Evolutionary conservation across 2,113 vertebrate species (phyloP).

Genomic region (Zosterops hypoxanthus): DNA sequence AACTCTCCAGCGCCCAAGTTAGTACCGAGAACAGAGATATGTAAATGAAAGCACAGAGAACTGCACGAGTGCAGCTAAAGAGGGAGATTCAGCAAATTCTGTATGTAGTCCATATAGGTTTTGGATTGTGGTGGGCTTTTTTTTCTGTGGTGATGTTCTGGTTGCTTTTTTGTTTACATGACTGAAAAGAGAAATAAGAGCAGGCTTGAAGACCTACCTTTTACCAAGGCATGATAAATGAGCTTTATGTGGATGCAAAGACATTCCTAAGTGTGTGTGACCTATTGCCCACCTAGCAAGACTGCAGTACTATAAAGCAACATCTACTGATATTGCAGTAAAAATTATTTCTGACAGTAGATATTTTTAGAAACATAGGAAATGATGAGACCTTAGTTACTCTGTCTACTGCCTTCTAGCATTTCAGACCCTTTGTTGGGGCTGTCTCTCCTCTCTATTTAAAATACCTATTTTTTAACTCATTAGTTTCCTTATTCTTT

Average conservation of each 20-base stretch:
- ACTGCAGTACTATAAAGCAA: not conserved
- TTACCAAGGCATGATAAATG: not conserved
- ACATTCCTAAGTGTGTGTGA: not conserved
- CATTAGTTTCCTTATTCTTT: not conserved
- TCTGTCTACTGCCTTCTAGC: not conserved
- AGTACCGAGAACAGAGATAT: not conserved
- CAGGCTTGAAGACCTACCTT: not conserved
- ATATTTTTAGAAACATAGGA: not conserved
- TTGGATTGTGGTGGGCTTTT: not conserved
- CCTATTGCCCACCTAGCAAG: not conserved
- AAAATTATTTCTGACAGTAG: not conserved
- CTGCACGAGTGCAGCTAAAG: not conserved
- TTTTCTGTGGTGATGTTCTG: not conserved
- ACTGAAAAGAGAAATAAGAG: not conserved
- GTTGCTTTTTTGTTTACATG: not conserved
- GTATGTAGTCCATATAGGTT: accelerated
- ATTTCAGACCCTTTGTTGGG: not conserved
- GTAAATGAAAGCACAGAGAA: not conserved
- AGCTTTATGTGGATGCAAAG: not conserved
- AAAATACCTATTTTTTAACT: not conserved
- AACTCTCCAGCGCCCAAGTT: not conserved
- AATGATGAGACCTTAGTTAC: not conserved
- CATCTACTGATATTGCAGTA: not conserved
- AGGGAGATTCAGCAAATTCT: not conserved
- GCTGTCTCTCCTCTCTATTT: not conserved